Conservation (phyloP, 1,140 invertebrate genomes). For the Heliconius hermathena region DNA sequence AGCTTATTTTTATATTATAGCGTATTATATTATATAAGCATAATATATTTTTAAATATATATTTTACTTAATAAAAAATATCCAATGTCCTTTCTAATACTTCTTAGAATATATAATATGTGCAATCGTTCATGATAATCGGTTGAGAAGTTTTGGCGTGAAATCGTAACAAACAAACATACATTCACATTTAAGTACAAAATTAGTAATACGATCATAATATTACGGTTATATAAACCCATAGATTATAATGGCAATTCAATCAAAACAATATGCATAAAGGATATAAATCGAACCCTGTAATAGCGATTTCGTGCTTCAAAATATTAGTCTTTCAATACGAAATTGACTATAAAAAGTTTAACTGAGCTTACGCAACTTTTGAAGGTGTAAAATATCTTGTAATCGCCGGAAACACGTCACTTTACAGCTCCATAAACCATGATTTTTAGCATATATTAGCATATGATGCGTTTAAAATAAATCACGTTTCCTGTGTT, state of each 20-base stretch:
- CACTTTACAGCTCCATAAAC: constrained; percentile 30
- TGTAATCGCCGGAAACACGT: constrained; percentile 55
- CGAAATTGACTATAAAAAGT: not conserved
- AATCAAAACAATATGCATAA: constrained; percentile 1
- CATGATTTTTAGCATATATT: constrained; percentile 48
- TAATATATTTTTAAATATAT: too few relatives aligned
- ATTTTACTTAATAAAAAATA: too few relatives aligned
- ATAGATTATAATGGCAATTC: not conserved
- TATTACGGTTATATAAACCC: not conserved
- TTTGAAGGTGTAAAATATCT: constrained; percentile 33
- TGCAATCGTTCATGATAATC: too few relatives aligned
- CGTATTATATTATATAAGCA: too few relatives aligned
- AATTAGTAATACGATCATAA: not conserved
- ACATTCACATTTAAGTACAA: too few relatives aligned
- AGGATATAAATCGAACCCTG: not conserved
- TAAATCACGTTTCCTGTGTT: constrained; percentile 47
- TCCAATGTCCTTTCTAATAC: too few relatives aligned
- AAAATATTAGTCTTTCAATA: not conserved
- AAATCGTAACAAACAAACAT: too few relatives aligned
- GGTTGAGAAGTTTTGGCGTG: too few relatives aligned
- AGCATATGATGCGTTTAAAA: constrained; percentile 6
- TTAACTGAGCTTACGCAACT: constrained; percentile 26
- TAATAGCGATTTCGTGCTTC: not conserved
- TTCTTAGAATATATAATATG: too few relatives aligned
- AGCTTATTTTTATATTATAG: too few relatives aligned